A percentile compares a stretch with the other conserved stretches of the same genome.
phyloP scores from a whole-genome alignment of 2,113 vertebrate genomes.

The Tragelaphus scriptus region DNA sequence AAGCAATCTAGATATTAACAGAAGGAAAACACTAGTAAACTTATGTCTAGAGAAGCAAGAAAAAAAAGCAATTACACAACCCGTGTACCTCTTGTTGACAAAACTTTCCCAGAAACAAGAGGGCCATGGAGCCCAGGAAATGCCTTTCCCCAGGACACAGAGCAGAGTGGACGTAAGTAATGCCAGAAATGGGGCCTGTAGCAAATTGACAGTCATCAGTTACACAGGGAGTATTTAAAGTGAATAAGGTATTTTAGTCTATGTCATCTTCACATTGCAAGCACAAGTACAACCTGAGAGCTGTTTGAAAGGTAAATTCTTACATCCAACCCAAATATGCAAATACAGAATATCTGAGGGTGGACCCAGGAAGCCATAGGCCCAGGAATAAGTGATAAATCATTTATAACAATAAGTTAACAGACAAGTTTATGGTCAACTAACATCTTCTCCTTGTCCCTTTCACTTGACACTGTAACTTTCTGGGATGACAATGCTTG shows the following conservation, averaged over 20 bases:
- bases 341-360: neutral
- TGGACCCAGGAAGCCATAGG: neutral
- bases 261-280: neutral
- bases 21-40: neutral
- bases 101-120: neutral
- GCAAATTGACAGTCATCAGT: neutral
- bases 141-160: accelerated
- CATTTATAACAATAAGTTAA: neutral
- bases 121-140: neutral
- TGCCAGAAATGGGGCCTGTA: accelerated
- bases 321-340: neutral
- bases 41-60: neutral
- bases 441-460: neutral
- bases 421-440: neutral
- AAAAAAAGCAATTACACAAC: neutral
- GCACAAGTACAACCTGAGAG: neutral
- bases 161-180: neutral
- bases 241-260: neutral
- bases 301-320: neutral
- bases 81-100: neutral
- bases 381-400: neutral
- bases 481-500: neutral
- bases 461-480: neutral
- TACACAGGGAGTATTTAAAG: too few species aligned
- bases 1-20: neutral